Evolutionary conservation across 1,140 invertebrate genomes (phyloP).

Genomic region (Drosophila ercepeae): DNA sequence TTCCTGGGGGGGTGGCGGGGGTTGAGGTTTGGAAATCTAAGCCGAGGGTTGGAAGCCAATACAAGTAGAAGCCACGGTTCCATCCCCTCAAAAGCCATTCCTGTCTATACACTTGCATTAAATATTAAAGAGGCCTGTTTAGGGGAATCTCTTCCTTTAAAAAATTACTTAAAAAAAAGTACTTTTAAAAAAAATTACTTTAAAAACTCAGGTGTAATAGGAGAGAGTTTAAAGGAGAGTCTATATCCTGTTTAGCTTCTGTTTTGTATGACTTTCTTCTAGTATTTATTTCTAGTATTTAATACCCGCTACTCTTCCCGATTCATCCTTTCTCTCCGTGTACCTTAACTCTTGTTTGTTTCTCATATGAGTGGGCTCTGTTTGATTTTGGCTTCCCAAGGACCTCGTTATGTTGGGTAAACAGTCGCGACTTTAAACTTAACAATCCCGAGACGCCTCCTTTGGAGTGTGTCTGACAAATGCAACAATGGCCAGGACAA

Average conservation of each 20-base stretch:
- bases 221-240: no score
- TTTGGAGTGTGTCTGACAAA: constrained; percentile 24
- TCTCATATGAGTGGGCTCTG: constrained; percentile 38
- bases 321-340: background rate
- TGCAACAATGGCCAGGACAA: constrained; percentile 61
- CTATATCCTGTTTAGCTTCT: no score
- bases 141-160: no score
- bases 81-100: background rate
- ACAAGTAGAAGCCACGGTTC: constrained; percentile 7
- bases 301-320: background rate
- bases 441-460: no score
- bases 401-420: constrained; percentile 65
- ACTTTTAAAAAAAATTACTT: no score
- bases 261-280: no score
- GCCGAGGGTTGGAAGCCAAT: constrained; percentile 46
- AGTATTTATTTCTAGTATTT: no score
- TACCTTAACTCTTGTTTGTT: background rate
- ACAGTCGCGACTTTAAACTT: constrained; percentile 75
- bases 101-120: constrained; percentile 1
- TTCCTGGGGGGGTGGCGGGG: background rate
- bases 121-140: background rate
- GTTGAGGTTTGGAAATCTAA: constrained; percentile 10
- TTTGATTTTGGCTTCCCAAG: constrained; percentile 52
- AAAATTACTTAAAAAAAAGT: background rate
- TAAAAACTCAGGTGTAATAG: no score